Evolutionary conservation across 2,797 vertebrate genomes (phyloP), one percentile per base, ranked within the genome.

Genomic region (Pangasius sanitwongsei): DNA sequence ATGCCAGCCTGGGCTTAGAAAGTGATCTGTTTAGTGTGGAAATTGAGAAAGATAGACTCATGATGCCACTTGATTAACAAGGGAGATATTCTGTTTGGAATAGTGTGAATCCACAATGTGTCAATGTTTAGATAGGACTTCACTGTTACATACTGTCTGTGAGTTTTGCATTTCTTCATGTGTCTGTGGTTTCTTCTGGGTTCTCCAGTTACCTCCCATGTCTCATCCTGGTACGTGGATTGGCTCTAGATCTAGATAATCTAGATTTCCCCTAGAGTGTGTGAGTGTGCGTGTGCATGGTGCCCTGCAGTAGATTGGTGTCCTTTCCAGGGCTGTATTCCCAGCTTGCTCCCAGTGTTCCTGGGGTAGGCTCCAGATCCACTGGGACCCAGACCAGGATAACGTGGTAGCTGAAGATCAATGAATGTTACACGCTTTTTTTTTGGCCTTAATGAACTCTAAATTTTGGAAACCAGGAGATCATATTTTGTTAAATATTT

Each of bases 1-100:
- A 94, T 94, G 91, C 94, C 94, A 95, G 80, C 87, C 28, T 87
- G 53, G 91, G 94, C 92, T 96, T 96, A 91, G 91, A 96, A 93
- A 93, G 94, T 92, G 92, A 92, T 95, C 93, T 94, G 92, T 93
- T 93, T 93, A 92, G 91, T 87, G 92, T 92, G 92, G 93, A 93
- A 92, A 84, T 84, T 94, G 93, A 93, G 93, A 75, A 87, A 44
- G 70, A 85, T 70, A 31, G 77, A 88, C 85, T 61, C 78, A 37
- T 82, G 63, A 95, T 91, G 86, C 93, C 93, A 92, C 90, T 92
- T 93, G 92, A 93, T 91, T 93, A 94, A 92, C 92, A 91, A 93
- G 91, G 91, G 90, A 92, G 89, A 92, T 91, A 90, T 86, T 91
- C 91, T 92, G 92, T 92, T 94, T 91, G 88, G 90, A 92, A 91